Evolutionary conservation across 1,140 invertebrate species (phyloP).

Genomic region (Polypedilum pembai): DNA sequence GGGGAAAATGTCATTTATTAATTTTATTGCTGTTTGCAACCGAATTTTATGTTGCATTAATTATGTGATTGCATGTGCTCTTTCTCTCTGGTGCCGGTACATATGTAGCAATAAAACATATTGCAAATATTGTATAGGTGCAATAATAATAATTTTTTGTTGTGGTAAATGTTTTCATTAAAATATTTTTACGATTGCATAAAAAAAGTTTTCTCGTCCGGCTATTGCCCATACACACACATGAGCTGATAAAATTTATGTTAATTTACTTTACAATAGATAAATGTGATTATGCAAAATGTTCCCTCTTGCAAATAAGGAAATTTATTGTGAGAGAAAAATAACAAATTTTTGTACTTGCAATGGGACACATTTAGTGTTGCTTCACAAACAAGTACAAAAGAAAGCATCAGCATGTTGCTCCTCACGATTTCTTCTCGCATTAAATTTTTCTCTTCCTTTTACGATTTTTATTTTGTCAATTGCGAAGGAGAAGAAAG

Average conservation of each 20-base stretch:
- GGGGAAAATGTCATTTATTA: neutral
- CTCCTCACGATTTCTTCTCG: neutral
- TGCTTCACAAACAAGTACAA: too few species aligned
- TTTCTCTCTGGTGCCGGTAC: neutral
- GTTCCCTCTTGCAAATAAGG: neutral
- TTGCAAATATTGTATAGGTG: neutral
- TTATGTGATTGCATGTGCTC: neutral
- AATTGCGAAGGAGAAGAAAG: neutral
- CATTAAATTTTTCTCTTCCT: neutral
- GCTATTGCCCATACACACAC: neutral
- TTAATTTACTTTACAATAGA: slow-evolving; percentile 19
- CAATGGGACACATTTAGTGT: neutral
- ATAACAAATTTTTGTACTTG: neutral
- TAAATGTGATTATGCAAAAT: slow-evolving; percentile 14
- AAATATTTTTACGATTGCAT: neutral
- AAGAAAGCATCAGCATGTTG: neutral
- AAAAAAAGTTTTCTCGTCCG: neutral
- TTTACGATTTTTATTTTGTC: neutral
- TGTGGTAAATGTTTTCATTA: too few species aligned
- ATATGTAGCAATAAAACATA: neutral
- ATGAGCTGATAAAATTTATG: neutral
- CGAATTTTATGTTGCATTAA: neutral
- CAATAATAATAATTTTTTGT: neutral
- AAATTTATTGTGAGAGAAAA: slow-evolving; percentile 13
- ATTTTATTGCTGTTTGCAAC: slow-evolving; percentile 8